phyloP scores from a whole-genome alignment of 2,888 invertebrate species.

The Criorhina ranunculi region DNA sequence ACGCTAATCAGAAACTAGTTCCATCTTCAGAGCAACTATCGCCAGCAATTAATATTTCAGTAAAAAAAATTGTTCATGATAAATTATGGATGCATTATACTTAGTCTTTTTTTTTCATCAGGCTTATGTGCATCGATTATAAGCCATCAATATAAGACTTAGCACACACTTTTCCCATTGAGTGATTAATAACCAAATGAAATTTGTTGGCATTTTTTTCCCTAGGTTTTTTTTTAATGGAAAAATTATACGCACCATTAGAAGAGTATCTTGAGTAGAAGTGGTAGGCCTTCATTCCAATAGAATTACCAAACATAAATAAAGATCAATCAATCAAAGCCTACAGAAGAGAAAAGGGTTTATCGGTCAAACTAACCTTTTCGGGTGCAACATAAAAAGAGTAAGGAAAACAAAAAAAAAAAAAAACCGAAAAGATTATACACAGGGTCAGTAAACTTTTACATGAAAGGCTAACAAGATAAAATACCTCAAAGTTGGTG shows the following conservation, averaged over 20 bases:
- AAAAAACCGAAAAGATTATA: not conserved
- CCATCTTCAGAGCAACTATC: slow-evolving; percentile 19
- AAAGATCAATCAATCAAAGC: slow-evolving; percentile 40
- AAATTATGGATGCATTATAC: slow-evolving; percentile 16
- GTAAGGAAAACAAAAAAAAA: not conserved
- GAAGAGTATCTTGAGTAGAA: slow-evolving; percentile 17
- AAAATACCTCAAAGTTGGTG: slow-evolving; percentile 23
- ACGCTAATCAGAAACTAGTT: slow-evolving; percentile 39
- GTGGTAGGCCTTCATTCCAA: slow-evolving; percentile 2
- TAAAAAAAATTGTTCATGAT: slow-evolving; percentile 21
- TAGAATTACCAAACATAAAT: not conserved
- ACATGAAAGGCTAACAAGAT: slow-evolving; percentile 1
- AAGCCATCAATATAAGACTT: slow-evolving; percentile 1
- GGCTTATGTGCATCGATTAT: slow-evolving; percentile 2
- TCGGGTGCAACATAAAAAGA: not conserved
- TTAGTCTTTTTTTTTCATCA: not conserved
- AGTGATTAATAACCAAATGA: slow-evolving; percentile 26
- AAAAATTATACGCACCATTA: slow-evolving; percentile 19
- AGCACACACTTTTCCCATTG: slow-evolving; percentile 28
- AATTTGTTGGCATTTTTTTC: slow-evolving; percentile 22
- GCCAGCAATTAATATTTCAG: slow-evolving; percentile 4
- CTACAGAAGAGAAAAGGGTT: slow-evolving; percentile 17
- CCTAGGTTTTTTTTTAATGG: not conserved
- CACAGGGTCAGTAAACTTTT: slow-evolving; percentile 48
- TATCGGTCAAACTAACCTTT: slow-evolving; percentile 22